These are phyloP conservation scores for Cerastis leucographa DNA, from an alignment of 2,888 invertebrate genomes.

Conservation along the genomic window DNA sequence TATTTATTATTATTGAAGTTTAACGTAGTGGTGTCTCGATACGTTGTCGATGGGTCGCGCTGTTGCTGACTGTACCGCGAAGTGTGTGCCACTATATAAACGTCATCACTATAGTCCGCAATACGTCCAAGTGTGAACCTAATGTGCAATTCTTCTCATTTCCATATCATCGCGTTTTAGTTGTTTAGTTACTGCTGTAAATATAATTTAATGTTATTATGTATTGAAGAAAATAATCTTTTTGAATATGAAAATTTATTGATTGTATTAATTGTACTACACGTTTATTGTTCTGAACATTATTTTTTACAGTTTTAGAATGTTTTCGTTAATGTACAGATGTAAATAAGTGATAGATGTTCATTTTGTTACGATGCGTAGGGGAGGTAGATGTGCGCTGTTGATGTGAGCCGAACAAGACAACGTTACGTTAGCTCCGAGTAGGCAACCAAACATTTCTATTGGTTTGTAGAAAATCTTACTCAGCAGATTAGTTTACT, in stretches of 20 bases:
- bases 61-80: conserved; percentile 68
- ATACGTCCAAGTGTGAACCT: conserved; percentile 88
- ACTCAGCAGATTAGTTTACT: conserved; percentile 73
- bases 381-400: conserved; percentile 61
- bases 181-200: conserved; percentile 88
- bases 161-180: conserved; percentile 88
- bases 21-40: conserved; percentile 43
- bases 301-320: conserved; percentile 86
- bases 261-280: conserved; percentile 80
- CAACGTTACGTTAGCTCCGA: conserved; percentile 50
- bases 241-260: conserved; percentile 83
- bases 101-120: conserved; percentile 80
- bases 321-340: conserved; percentile 89
- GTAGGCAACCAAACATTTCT: conserved; percentile 48
- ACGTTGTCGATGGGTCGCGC: conserved; percentile 42
- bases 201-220: conserved; percentile 88
- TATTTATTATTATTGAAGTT: conserved; percentile 57
- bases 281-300: conserved; percentile 87
- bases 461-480: conserved; percentile 61
- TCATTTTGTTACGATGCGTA: conserved; percentile 80
- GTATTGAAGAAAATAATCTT: conserved; percentile 72
- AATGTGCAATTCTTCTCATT: conserved; percentile 90
- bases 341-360: conserved; percentile 88
- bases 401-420: conserved; percentile 48
- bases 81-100: conserved; percentile 74